A percentile compares a stretch with the other conserved stretches of the same genome.
Conservation (phyloP, 2,888 invertebrate species). For the Thera obeliscata region DNA sequence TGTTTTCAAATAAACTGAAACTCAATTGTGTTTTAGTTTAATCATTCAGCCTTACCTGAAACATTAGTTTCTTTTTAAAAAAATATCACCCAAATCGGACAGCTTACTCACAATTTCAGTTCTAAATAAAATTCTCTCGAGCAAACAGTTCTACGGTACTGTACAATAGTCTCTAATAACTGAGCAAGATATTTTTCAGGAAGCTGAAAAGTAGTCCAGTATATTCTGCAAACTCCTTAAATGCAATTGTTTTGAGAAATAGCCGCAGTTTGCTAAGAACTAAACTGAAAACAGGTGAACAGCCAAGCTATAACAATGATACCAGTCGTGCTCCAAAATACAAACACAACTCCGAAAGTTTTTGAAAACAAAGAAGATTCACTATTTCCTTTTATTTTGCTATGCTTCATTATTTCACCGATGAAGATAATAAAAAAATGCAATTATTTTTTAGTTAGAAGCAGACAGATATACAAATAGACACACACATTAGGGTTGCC, state of each 20-base stretch:
- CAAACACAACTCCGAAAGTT: constrained; percentile 33
- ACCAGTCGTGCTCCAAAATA: constrained; percentile 40
- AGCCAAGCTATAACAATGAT: constrained; percentile 40
- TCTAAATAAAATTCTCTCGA: background rate
- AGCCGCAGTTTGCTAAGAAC: constrained; percentile 43
- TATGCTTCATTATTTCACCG: background rate
- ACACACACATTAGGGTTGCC: too few species aligned
- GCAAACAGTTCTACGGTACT: background rate
- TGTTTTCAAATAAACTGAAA: too few species aligned
- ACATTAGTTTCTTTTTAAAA: too few species aligned
- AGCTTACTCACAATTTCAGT: background rate
- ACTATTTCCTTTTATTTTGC: background rate
- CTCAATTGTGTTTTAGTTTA: too few species aligned
- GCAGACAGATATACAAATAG: too few species aligned
- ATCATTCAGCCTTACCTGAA: too few species aligned
- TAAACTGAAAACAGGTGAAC: constrained; percentile 41
- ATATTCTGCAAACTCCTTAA: constrained; percentile 31
- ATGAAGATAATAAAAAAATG: background rate
- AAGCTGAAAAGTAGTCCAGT: constrained; percentile 18
- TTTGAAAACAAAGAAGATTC: constrained; percentile 9
- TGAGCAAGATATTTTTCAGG: constrained; percentile 21
- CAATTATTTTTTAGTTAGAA: too few species aligned
- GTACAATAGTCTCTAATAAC: constrained; percentile 5
- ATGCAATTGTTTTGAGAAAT: constrained; percentile 47
- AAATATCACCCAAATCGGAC: background rate